Evolutionary conservation across 64 coral and sea anemone species (phyloP).

Genomic region (Pocillopora verrucosa): DNA sequence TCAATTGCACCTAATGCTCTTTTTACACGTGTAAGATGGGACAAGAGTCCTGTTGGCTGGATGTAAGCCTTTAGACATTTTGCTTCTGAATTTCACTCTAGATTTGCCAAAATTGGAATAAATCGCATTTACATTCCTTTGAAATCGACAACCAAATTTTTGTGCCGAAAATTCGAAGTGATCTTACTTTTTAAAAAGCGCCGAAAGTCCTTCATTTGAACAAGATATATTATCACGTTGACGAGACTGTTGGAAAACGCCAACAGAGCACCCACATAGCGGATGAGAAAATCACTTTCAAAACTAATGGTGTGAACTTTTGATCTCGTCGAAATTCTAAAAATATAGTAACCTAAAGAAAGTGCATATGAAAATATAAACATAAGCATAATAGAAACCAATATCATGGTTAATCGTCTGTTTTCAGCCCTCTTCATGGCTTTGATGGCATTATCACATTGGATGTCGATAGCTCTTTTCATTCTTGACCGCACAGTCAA

Average conservation of each 20-base stretch:
- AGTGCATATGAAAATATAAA: not conserved
- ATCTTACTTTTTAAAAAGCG: conserved; percentile 32
- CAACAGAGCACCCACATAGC: not conserved
- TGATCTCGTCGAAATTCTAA: not conserved
- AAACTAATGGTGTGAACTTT: not conserved
- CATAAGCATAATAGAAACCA: not conserved
- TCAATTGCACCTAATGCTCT: no score
- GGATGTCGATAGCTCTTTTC: not conserved
- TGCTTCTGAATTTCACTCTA: no score
- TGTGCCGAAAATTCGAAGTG: no score
- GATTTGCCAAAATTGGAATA: no score
- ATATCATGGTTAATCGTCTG: no score
- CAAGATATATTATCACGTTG: not conserved
- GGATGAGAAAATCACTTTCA: not conserved
- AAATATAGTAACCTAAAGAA: not conserved
- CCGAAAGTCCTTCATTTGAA: conserved; percentile 1
- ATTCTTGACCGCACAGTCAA: not conserved
- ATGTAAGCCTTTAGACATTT: no score
- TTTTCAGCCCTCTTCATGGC: not conserved
- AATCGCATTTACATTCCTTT: no score
- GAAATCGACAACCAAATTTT: no score
- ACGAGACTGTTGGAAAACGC: not conserved
- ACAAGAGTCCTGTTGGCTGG: no score
- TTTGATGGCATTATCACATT: not conserved
- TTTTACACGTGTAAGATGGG: no score